A percentile compares a stretch with the other conserved stretches of the same genome.
Evolutionary conservation across 2,888 invertebrate species (phyloP).

Genomic region (Drosophila anomelani): DNA sequence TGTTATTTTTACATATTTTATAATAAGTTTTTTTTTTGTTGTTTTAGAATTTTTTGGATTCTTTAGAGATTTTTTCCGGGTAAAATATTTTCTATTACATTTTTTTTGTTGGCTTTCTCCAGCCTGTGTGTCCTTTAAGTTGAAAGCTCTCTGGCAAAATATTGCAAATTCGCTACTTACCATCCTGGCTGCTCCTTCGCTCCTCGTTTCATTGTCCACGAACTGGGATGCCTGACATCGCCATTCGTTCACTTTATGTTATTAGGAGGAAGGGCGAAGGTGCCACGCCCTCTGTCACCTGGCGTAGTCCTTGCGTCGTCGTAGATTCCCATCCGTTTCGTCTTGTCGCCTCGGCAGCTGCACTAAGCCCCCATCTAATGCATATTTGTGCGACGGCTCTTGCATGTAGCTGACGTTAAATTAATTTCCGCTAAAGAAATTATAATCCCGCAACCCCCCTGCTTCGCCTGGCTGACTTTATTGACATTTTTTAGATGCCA

Average conservation of each 20-base stretch:
- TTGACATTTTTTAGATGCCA: slow-evolving; percentile 67
- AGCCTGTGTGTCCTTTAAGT: slow-evolving; percentile 34
- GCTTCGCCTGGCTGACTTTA: slow-evolving; percentile 48
- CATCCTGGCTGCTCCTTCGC: slow-evolving; percentile 25
- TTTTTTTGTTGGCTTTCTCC: slow-evolving; percentile 27
- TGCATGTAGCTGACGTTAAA: slow-evolving; percentile 73
- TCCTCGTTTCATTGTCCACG: slow-evolving; percentile 57
- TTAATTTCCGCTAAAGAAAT: slow-evolving; percentile 74
- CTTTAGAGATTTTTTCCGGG: slow-evolving; percentile 55
- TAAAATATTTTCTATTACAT: slow-evolving; percentile 61
- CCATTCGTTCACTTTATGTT: slow-evolving; percentile 10
- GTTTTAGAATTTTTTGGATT: slow-evolving; percentile 46
- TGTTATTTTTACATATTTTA: slow-evolving; percentile 52
- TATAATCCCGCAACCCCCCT: slow-evolving; percentile 52
- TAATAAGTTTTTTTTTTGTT: slow-evolving; percentile 20
- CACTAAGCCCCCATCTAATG: slow-evolving; percentile 70
- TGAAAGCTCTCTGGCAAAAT: slow-evolving; percentile 33
- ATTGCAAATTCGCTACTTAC: slow-evolving; percentile 56
- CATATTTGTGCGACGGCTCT: slow-evolving; percentile 72
- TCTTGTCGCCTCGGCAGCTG: slow-evolving; percentile 31
- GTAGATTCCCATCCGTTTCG: slow-evolving; percentile 16
- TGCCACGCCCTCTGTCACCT: slow-evolving; percentile 26
- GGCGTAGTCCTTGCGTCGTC: slow-evolving; percentile 28
- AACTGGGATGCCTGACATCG: slow-evolving; percentile 42
- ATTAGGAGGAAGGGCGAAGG: not conserved